Conservation (phyloP, 2,888 invertebrate species). For the Pristionchus maxplancki region DNA sequence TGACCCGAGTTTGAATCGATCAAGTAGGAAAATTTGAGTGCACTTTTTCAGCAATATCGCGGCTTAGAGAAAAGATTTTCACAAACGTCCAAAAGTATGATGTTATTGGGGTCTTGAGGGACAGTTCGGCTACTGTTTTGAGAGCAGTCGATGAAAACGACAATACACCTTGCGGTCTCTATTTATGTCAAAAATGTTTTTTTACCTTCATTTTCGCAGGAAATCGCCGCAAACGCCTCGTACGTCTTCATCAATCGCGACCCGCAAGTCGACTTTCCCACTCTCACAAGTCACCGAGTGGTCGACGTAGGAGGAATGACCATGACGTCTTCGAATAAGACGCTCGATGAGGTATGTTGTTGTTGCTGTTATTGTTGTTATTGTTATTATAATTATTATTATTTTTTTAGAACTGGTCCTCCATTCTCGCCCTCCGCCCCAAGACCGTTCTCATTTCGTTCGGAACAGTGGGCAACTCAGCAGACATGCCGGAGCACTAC, state of each 20-base stretch:
- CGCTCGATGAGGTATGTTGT: background rate
- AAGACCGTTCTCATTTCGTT: slow-evolving; percentile 40
- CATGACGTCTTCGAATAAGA: background rate
- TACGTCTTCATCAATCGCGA: background rate
- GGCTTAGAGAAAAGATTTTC: too few relatives aligned
- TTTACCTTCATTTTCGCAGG: too few relatives aligned
- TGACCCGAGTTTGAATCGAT: too few relatives aligned
- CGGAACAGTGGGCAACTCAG: slow-evolving; percentile 10
- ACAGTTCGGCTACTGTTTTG: too few relatives aligned
- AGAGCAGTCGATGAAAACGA: too few relatives aligned
- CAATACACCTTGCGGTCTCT: too few relatives aligned
- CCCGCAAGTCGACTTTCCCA: slow-evolving; percentile 6
- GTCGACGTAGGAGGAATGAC: slow-evolving; percentile 20
- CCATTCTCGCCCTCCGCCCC: slow-evolving; percentile 6
- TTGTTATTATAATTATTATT: background rate
- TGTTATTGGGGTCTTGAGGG: too few relatives aligned
- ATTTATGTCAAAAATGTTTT: too few relatives aligned
- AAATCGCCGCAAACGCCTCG: background rate
- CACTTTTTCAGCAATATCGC: too few relatives aligned
- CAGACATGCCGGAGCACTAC: slow-evolving; percentile 17
- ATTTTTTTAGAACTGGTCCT: background rate
- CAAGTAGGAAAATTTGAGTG: too few relatives aligned
- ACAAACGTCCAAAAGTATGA: too few relatives aligned
- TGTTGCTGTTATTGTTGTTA: background rate
- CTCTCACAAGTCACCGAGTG: background rate